phyloP scores from a whole-genome alignment of 2,797 vertebrate species.

The Microcaecilia unicolor region DNA sequence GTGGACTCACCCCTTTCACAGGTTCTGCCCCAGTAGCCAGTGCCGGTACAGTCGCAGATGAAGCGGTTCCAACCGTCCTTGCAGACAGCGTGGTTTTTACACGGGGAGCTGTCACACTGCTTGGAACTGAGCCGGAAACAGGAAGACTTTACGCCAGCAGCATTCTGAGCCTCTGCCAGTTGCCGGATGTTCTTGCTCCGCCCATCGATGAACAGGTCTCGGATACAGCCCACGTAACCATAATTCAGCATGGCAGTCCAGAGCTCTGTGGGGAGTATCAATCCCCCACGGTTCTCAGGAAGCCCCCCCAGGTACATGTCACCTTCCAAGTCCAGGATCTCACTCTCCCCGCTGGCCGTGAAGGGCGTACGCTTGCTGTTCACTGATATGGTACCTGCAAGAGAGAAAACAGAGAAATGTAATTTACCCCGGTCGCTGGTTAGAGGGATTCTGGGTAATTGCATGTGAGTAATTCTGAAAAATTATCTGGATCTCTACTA shows the following conservation, averaged over 20 bases:
- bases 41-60: slow-evolving; percentile 95
- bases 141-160: slow-evolving; percentile 89
- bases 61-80: slow-evolving; percentile 98
- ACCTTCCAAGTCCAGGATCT: slow-evolving; percentile 92
- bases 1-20: slow-evolving; percentile 82
- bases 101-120: slow-evolving; percentile 92
- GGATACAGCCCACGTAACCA: slow-evolving; percentile 91
- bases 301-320: slow-evolving; percentile 96
- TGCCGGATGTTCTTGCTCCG: slow-evolving; percentile 96
- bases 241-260: slow-evolving; percentile 99
- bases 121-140: slow-evolving; percentile 81
- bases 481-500: too few species aligned
- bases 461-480: too few species aligned
- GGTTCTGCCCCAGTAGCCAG: slow-evolving; percentile 89
- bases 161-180: slow-evolving; percentile 88
- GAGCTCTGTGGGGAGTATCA: slow-evolving; percentile 92
- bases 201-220: slow-evolving; percentile 93
- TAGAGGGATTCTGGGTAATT: too few species aligned
- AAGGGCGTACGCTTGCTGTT: slow-evolving; percentile 93
- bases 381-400: slow-evolving; percentile 90
- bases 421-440: too few species aligned
- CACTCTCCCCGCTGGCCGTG: slow-evolving; percentile 93
- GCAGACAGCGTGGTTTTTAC: slow-evolving; percentile 87
- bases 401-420: too few species aligned
- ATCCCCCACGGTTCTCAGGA: slow-evolving; percentile 79